Base-by-base conservation (phyloP, 1,140 invertebrate genomes). In the Hirudo medicinalis region DNA sequence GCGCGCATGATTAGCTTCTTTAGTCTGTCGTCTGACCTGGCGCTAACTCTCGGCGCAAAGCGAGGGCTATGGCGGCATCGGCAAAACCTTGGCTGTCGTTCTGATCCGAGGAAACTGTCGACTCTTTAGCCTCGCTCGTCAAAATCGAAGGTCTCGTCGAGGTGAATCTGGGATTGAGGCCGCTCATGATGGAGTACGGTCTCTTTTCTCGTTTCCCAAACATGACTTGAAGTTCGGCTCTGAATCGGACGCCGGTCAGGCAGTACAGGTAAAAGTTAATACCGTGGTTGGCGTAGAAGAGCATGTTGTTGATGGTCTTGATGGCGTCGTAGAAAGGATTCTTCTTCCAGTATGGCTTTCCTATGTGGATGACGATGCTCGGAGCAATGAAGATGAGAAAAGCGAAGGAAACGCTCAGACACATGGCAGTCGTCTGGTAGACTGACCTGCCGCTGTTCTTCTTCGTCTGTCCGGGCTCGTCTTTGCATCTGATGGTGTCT, bases 191-290 rank as follows among this genome's bases (percentile, higher is more conserved):
- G 57, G 57, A 63, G 20, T 63, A 63, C 0, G 57, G 15, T 63
- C 29, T 32, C 22, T 25, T 32, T n/a, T 63, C 29, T 63, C 29
- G 25, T 8, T 36, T 40, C 8, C 67, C 25, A 32, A 53, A 54
- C 53, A 70, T 13, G 6, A 53, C 43, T 11, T 25, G 20, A 43
- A 76, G 72, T 69, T 75, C 75, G 20, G 53, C 60, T 67, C 76
- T 32, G 72, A 76, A 76, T n/a, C 67, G 70, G n/a, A 57, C 66
- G 25, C 76, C 75, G 17, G 72, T 72, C 20, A 76, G 36, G 29
- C 73, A 75, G 53, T 76, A 76, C 9, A 76, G 43, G 66, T 74
- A 75, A 70, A 76, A 75, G 36, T 76, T 76, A 43, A 73, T 72
- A n/a, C 75, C 73, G 71, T 76, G 75, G 60, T 76, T 76, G 27